These are phyloP conservation scores for Phataginus tricuspis DNA, from an alignment of 2,797 vertebrate genomes.

Conservation along the genomic window DNA sequence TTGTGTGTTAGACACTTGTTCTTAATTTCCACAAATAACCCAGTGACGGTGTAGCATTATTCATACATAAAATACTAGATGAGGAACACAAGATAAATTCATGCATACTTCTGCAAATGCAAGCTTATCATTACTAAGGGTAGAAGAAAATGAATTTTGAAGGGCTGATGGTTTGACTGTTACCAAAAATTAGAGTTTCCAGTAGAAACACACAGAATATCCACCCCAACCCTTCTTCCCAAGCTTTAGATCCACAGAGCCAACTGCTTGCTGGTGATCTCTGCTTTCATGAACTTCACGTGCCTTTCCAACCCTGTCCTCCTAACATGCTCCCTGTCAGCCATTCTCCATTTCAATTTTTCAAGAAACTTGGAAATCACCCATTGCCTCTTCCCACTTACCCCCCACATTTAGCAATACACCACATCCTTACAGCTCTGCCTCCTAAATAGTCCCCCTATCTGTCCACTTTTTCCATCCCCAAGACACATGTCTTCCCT, in stretches of 20 bases:
- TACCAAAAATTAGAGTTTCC: neutral
- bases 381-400: neutral
- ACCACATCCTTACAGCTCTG: neutral
- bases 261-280: neutral
- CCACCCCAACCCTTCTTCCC: neutral
- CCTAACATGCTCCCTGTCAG: neutral
- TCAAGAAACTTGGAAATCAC: neutral
- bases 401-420: neutral
- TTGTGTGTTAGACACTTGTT: neutral
- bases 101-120: neutral
- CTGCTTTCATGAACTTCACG: neutral
- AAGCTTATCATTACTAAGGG: neutral
- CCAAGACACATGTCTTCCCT: neutral
- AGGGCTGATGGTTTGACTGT: neutral
- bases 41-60: neutral
- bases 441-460: neutral
- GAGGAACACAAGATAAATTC: neutral
- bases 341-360: neutral
- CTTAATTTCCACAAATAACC: neutral
- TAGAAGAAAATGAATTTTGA: neutral
- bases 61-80: neutral
- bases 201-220: neutral
- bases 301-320: neutral
- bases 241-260: neutral
- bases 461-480: neutral